Conservation (phyloP, 2,797 vertebrate species). For the Sciurus carolinensis region DNA sequence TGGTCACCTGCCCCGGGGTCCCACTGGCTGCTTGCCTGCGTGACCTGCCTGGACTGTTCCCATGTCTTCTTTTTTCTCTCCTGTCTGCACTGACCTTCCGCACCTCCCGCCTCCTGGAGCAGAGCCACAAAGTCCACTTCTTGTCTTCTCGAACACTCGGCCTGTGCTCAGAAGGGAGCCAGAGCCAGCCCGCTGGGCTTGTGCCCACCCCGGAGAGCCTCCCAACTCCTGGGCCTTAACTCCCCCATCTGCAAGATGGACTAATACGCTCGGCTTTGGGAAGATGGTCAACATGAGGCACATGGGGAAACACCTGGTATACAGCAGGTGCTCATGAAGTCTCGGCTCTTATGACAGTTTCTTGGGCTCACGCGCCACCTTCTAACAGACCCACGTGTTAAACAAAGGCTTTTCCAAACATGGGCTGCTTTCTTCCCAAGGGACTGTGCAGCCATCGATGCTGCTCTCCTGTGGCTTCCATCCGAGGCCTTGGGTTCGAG, state of each 20-base stretch:
- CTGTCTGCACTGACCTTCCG: background rate
- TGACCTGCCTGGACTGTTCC: background rate
- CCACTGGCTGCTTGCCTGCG: background rate
- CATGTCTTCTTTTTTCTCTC: background rate
- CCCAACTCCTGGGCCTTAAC: background rate
- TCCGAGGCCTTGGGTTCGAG: background rate
- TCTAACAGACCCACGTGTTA: background rate
- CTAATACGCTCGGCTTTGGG: background rate
- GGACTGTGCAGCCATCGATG: background rate
- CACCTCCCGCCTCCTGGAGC: background rate
- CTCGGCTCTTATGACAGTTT: background rate
- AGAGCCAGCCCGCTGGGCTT: background rate
- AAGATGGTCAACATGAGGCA: rapidly evolving
- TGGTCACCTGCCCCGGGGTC: background rate
- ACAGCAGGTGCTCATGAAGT: background rate
- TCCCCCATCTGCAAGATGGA: background rate
- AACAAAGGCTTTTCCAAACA: background rate
- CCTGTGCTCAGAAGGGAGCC: too few relatives aligned
- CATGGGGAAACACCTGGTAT: background rate
- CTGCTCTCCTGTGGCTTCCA: background rate
- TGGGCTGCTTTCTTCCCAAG: background rate
- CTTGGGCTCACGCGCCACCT: background rate
- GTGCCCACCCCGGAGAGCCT: background rate
- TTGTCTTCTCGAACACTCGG: background rate
- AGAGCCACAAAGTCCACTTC: background rate